These are phyloP conservation scores for Adelges cooleyi DNA, from an alignment of 1,140 invertebrate species.

Conservation along the genomic window DNA sequence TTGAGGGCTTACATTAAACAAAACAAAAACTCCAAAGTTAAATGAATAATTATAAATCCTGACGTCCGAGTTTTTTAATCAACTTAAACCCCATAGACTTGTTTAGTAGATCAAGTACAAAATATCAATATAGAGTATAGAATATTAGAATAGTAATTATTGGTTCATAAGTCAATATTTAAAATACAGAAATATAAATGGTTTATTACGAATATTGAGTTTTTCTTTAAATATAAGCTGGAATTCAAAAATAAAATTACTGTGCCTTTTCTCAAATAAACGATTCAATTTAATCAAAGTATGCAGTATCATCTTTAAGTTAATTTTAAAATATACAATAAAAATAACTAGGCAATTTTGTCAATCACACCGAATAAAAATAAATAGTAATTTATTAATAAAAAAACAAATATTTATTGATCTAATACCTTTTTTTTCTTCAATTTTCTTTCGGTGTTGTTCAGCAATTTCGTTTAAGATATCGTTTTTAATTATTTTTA, in stretches of 20 bases:
- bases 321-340: no score
- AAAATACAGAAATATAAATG: background rate
- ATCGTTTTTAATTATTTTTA: conserved; percentile 42
- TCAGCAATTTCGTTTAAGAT: conserved; percentile 36
- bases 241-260: no score
- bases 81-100: no score
- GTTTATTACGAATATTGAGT: no score
- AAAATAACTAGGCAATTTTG: background rate
- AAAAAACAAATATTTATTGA: no score
- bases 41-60: conserved; percentile 9
- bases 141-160: background rate
- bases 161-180: background rate
- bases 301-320: no score
- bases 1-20: conserved; percentile 35
- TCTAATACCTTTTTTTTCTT: conserved; percentile 41
- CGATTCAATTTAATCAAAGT: no score
- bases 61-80: no score
- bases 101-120: background rate
- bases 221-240: no score
- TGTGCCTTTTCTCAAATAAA: no score
- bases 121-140: background rate
- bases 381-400: no score
- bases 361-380: no score
- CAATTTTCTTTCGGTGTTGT: background rate
- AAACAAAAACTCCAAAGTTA: background rate